These are phyloP conservation scores for Platypus cylindrus DNA, from an alignment of 2,888 invertebrate genomes.

Conservation along the genomic window DNA sequence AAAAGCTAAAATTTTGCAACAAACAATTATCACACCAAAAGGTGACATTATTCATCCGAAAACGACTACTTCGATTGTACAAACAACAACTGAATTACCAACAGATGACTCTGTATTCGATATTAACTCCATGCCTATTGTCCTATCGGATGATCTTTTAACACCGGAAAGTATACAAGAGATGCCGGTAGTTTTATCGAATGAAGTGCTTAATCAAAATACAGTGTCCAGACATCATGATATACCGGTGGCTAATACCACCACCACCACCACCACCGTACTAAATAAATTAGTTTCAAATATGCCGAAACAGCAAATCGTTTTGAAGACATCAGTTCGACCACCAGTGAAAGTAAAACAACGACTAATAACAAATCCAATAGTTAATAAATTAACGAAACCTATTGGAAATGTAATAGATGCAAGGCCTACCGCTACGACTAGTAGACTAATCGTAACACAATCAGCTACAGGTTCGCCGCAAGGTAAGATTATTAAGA, in stretches of 20 bases:
- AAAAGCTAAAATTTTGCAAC: slow-evolving; percentile 33
- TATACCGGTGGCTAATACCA: slow-evolving; percentile 7
- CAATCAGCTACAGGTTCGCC: too few species aligned
- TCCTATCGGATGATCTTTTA: slow-evolving; percentile 55
- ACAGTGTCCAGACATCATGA: slow-evolving; percentile 4
- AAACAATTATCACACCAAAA: slow-evolving; percentile 34
- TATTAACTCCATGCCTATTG: slow-evolving; percentile 66
- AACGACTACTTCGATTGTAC: slow-evolving; percentile 3
- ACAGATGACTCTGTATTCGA: slow-evolving; percentile 44
- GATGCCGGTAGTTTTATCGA: slow-evolving; percentile 16
- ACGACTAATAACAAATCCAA: too few species aligned
- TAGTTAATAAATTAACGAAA: too few species aligned
- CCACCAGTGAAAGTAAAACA: too few species aligned
- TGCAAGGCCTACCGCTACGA: too few species aligned
- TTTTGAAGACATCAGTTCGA: too few species aligned
- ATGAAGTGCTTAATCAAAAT: too few species aligned
- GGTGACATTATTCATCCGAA: slow-evolving; percentile 27
- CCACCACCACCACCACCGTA: too few species aligned
- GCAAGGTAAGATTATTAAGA: not conserved
- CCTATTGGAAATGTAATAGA: too few species aligned
- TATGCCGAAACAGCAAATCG: too few species aligned
- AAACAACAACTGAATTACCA: slow-evolving; percentile 8
- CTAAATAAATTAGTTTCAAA: too few species aligned
- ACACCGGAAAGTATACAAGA: slow-evolving; percentile 56
- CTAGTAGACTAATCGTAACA: too few species aligned